Conservation (phyloP, 2,888 invertebrate genomes). For the Syritta pipiens region DNA sequence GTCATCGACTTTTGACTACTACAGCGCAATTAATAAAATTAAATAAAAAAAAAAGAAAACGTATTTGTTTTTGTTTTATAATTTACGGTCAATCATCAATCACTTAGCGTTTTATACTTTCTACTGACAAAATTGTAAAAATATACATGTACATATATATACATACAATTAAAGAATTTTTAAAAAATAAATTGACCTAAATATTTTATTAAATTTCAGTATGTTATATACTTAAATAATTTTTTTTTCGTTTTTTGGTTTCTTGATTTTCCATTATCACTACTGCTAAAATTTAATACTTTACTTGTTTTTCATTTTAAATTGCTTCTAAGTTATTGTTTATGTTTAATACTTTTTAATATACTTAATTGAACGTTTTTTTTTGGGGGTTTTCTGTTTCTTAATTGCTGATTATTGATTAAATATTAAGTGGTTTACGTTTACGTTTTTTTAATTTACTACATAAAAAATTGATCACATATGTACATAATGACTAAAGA, state of each 20-base stretch:
- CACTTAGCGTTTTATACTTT: slow-evolving; percentile 30
- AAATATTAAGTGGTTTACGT: slow-evolving; percentile 27
- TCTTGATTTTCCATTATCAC: slow-evolving; percentile 16
- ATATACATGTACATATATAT: slow-evolving; percentile 53
- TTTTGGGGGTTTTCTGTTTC: slow-evolving; percentile 24
- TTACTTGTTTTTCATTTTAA: slow-evolving; percentile 43
- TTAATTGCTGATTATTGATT: slow-evolving; percentile 24
- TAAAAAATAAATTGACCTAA: slow-evolving; percentile 54
- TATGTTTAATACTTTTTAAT: slow-evolving; percentile 52
- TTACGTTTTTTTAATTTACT: slow-evolving; percentile 75
- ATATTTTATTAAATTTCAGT: slow-evolving; percentile 24
- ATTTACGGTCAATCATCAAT: slow-evolving; percentile 21
- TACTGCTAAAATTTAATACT: slow-evolving; percentile 30
- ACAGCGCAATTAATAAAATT: too few relatives aligned
- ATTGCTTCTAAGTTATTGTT: slow-evolving; percentile 66
- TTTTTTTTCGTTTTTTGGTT: background rate
- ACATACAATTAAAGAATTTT: slow-evolving; percentile 63
- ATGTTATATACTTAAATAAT: too few relatives aligned
- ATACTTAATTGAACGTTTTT: slow-evolving; percentile 55
- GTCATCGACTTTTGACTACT: slow-evolving; percentile 19
- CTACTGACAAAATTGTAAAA: slow-evolving; percentile 31
- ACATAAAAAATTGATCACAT: slow-evolving; percentile 80
- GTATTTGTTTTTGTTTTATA: background rate
- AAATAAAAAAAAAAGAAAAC: background rate
- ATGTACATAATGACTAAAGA: slow-evolving; percentile 80